Evolutionary conservation across 2,888 invertebrate species (phyloP).

Genomic region (Druceiella hillmani): DNA sequence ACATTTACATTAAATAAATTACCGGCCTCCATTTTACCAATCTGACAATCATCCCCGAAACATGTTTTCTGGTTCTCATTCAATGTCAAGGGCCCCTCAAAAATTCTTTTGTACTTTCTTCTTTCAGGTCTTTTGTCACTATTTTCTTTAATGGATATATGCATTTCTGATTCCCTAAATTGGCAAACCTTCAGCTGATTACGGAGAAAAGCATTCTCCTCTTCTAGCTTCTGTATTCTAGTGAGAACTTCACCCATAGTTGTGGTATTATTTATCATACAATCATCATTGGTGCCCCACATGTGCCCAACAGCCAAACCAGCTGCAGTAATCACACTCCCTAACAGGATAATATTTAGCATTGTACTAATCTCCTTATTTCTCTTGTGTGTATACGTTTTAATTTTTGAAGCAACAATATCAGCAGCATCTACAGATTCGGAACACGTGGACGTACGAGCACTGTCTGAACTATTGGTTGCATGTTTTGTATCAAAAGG

Average conservation of each 20-base stretch:
- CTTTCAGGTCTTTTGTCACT: no score
- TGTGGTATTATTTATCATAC: conserved; percentile 34
- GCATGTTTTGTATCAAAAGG: conserved; percentile 22
- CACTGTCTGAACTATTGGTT: conserved; percentile 26
- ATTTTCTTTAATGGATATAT: no score
- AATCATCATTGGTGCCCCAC: conserved; percentile 48
- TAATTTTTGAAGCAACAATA: conserved; percentile 37
- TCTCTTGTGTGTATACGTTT: conserved; percentile 45
- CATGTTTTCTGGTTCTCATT: no score
- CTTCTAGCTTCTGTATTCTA: conserved; percentile 46
- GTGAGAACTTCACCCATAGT: conserved; percentile 46
- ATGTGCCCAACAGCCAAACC: conserved; percentile 48
- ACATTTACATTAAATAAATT: no score
- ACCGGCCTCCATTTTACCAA: no score
- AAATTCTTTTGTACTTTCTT: no score
- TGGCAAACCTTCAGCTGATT: conserved; percentile 41
- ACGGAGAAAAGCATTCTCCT: conserved; percentile 44
- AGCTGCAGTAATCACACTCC: conserved; percentile 46
- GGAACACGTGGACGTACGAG: conserved; percentile 30
- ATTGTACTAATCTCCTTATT: conserved; percentile 46
- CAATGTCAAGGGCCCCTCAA: no score
- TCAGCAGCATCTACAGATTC: conserved; percentile 29
- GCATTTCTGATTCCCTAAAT: no score
- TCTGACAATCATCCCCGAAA: no score
- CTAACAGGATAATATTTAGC: conserved; percentile 44